Base-by-base conservation (phyloP, 1,140 invertebrate species). In the Mamestra configurata region DNA sequence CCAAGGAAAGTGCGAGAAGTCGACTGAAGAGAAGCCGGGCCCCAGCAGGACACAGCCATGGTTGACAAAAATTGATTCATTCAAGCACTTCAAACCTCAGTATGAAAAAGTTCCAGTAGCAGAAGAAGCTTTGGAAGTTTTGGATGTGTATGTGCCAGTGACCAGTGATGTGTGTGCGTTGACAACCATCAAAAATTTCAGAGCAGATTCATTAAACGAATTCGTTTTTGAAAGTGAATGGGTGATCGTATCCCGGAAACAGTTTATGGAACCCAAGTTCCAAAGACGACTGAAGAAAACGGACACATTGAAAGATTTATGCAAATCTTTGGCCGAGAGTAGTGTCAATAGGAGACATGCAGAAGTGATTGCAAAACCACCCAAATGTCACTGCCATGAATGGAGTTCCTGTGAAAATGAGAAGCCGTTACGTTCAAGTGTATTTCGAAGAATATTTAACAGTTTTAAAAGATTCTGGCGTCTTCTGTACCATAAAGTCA, bases 1-100 rank as follows among this genome's bases (percentile, higher is more conserved):
- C 93, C 92, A 53, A 92, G 94, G 84, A 95, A 95, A 86, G 84
- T 90, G 61, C 92, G 95, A 51, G 95, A 96, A 83, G 88, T 88
- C 27, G 78, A 83, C 73, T 87, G 92, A 90, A 66, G 64, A 81
- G 11, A 68, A 57, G 53, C 55, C 51, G 1, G 66, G 79, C 13
- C 51, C 40, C n/a, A 81, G 80, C 53, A 85, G 83, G 53, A 11
- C 4, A 49, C 75, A 87, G 61, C 31, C 76, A 13, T 80, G 83
- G 80, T 55, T 82, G 15, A 68, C 75, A 31, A 77, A 81, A 59
- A 77, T 88, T 10, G 80, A 84, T 72, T 75, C 77, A 0, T 66
- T 77, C 35, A 79, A 78, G 37, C 18, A 24, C 0, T 79, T 71
- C 51, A 71, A 8, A 20, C 5, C 71, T 43, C 8, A 46, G 1